These are phyloP conservation scores for Varecia variegata DNA, from an alignment of 2,797 vertebrate genomes.

Conservation along the genomic window DNA sequence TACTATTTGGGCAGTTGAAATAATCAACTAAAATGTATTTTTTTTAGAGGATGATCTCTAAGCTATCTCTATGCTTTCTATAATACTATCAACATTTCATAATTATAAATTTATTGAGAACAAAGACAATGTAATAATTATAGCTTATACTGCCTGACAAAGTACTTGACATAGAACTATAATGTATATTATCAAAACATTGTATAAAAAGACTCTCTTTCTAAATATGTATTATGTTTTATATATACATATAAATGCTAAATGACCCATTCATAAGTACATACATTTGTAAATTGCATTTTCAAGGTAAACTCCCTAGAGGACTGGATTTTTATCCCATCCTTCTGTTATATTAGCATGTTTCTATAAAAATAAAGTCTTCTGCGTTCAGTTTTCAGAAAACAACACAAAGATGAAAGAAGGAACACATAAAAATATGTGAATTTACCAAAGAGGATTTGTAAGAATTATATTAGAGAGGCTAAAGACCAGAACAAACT, in stretches of 20 bases:
- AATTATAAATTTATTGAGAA: constrained; percentile 18
- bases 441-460: neutral
- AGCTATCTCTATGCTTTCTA: neutral
- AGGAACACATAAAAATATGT: neutral
- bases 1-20: neutral
- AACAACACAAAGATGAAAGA: neutral
- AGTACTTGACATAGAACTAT: neutral
- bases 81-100: neutral
- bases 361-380: neutral
- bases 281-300: neutral
- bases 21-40: neutral
- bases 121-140: neutral
- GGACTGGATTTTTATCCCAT: neutral
- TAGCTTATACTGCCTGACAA: neutral
- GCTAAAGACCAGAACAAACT: neutral
- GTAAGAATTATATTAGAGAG: neutral
- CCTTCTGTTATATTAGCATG: neutral
- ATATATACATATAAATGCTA: neutral
- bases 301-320: neutral
- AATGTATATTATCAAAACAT: neutral
- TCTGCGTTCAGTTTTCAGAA: neutral
- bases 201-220: neutral
- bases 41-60: neutral
- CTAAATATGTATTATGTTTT: neutral
- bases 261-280: neutral